Base-by-base conservation (phyloP, 64 coral and sea anemone genomes). In the Dendronephthya gigantea region DNA sequence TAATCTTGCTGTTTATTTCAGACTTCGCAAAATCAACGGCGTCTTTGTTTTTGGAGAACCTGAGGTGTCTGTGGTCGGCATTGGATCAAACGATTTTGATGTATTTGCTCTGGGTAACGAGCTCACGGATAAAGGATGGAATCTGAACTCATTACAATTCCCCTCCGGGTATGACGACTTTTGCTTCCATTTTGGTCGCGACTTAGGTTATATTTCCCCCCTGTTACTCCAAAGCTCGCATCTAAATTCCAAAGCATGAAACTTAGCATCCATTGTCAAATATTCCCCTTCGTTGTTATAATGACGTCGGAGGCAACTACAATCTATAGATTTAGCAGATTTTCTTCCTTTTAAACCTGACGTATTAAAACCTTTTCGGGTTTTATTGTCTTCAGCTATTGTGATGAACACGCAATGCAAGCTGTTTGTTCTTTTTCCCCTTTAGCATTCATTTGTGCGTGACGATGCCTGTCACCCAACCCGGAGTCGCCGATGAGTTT, bases 11-110 rank as follows among this genome's bases (percentile, higher is more conserved):
- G 23, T 74, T 70, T 17, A 9, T 14, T 48, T 27, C 45, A 96
- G 94, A 12, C 88, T 96, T 38, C 69, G 83, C 25, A 89, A 90
- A 39, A 87, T 93, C 37, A 90, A 88, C 68, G 94, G 92, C 0
- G 49, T 97, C 16, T 93, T 84, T 82, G 40, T 97, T 34, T 86
- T 89, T 51, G 94, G 94, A 36, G 88, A 97, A 70, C 94, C 94
- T 40, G 90, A 93, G 62, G 94, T 88, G 23, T 93, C 91, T 70
- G 82, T 97, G 9, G 68, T 97, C 40, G 94, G 91, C 0, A 89
- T 97, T 91, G 91, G 86, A 36, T 97, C 94, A 13, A 84, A 93
- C 7, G 83, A 89, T 35, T 97, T 97, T 85, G 91, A 97, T 36
- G 86, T 93, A 30, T 97, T 88, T 51, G 86, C 70, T 40, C 89